These are phyloP conservation scores for Alces alces DNA, from an alignment of 2,113 vertebrate genomes.

Conservation along the genomic window DNA sequence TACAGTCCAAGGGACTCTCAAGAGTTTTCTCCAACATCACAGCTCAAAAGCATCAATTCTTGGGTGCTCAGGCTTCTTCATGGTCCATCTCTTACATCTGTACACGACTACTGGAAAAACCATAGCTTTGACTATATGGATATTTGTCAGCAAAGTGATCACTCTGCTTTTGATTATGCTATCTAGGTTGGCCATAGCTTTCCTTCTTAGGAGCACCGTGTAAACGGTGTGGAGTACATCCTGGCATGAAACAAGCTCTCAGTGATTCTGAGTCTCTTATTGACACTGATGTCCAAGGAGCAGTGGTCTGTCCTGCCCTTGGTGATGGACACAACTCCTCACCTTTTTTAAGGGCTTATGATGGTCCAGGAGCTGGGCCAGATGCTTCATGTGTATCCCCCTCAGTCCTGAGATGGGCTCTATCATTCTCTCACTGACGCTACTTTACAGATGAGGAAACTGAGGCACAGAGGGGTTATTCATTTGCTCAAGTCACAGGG, in stretches of 20 bases:
- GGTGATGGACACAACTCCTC: fast-evolving
- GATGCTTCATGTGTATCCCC: fast-evolving
- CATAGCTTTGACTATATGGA: not conserved
- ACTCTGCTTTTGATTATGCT: not conserved
- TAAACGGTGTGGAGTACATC: no score
- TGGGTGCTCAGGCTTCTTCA: not conserved
- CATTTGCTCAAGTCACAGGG: not conserved
- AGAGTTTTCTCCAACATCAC: not conserved
- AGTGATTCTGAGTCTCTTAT: fast-evolving
- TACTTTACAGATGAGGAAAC: not conserved
- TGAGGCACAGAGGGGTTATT: not conserved
- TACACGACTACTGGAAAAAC: not conserved
- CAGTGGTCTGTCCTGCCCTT: not conserved
- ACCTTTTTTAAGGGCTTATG: not conserved
- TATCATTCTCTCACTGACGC: not conserved
- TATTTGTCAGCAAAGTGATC: not conserved
- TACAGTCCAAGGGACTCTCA: not conserved
- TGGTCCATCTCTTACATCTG: not conserved
- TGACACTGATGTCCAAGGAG: fast-evolving
- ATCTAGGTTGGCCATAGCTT: not conserved
- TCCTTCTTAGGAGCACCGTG: not conserved
- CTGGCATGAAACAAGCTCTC: not conserved
- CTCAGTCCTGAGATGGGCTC: not conserved
- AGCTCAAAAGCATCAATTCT: not conserved
- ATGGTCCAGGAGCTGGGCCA: not conserved